Base-by-base conservation (phyloP, 2,113 vertebrate genomes). In the Proteles cristata region DNA sequence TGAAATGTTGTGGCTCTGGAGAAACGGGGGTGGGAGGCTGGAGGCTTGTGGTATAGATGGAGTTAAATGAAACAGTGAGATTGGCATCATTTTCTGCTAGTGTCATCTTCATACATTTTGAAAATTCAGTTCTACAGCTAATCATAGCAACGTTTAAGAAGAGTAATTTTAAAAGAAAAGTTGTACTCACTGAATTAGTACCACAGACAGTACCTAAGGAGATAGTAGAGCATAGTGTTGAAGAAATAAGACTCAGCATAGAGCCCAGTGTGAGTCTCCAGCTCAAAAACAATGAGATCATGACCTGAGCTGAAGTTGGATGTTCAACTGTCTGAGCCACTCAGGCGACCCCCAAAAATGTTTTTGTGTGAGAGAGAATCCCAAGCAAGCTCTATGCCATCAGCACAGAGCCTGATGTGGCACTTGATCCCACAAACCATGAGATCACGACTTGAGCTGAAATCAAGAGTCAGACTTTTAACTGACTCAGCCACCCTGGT, bases 161-260 rank as follows among this genome's bases (percentile, higher is more conserved):
- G 21, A 50, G 61, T 77, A 33, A 74, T 79, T 81, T 94, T 69
- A 73, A 93, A 88, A 63, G 92, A 88, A 88, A 69, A 80, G n/a
- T 82, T 83, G 58, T 87, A 10, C 69, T 96, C 45, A 21, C 65
- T 45, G 82, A 68, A 71, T 73, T 68, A 25, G 43, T 73, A 66
- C 43, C 33, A 63, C 1, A 9, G 43, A n/a, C 89, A 88, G 4
- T 33, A 7, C 10, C 1, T 81, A 15, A 74, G 43, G 90, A 94
- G 76, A 39, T 21, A 76, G 25, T 21, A 14, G 16, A 88, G 43
- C 14, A 39, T 4, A 14, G 17, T 45, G 23, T 86, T 17, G 55
- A 45, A 76, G 50, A 58, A 58, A 33, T 61, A 26, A 53, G 55
- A 39, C 63, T 88, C 58, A 61, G 58, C 58, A 61, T 7, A 61